Evolutionary conservation across 2,113 vertebrate genomes (phyloP).

Genomic region (Oncorhynchus keta): DNA sequence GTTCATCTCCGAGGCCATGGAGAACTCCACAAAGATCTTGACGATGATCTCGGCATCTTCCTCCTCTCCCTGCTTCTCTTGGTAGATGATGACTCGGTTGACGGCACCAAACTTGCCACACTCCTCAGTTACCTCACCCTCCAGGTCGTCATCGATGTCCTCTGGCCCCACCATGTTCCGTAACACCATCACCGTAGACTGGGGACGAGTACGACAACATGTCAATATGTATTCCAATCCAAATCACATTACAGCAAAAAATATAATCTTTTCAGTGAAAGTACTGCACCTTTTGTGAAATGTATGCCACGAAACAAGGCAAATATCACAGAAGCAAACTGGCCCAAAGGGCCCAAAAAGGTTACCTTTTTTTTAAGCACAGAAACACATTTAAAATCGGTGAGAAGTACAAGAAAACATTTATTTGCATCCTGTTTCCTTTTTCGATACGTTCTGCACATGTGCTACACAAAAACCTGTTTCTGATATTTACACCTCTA

Average conservation of each 20-base stretch:
- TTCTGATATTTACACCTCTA: too few relatives aligned
- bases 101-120: conserved; percentile 96
- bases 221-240: conserved; percentile 9
- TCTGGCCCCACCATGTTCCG: conserved; percentile 98
- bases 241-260: too few relatives aligned
- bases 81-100: conserved; percentile 97
- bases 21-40: conserved; percentile 98
- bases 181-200: conserved; percentile 98
- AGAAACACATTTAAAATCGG: too few relatives aligned
- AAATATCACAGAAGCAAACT: too few relatives aligned
- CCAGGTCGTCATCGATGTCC: conserved; percentile 95
- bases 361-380: too few relatives aligned
- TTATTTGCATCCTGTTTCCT: too few relatives aligned
- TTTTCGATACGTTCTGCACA: too few relatives aligned
- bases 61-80: conserved; percentile 97
- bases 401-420: too few relatives aligned
- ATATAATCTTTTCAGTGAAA: conserved; percentile 20
- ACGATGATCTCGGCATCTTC: conserved; percentile 97
- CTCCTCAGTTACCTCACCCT: conserved; percentile 96
- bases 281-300: background rate
- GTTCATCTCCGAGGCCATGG: conserved; percentile 92
- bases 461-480: too few relatives aligned
- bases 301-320: too few relatives aligned
- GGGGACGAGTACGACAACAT: conserved; percentile 6
- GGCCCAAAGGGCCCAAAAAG: too few relatives aligned